Conservation (phyloP, 1,140 invertebrate genomes). For the Heliconius melpomene region DNA sequence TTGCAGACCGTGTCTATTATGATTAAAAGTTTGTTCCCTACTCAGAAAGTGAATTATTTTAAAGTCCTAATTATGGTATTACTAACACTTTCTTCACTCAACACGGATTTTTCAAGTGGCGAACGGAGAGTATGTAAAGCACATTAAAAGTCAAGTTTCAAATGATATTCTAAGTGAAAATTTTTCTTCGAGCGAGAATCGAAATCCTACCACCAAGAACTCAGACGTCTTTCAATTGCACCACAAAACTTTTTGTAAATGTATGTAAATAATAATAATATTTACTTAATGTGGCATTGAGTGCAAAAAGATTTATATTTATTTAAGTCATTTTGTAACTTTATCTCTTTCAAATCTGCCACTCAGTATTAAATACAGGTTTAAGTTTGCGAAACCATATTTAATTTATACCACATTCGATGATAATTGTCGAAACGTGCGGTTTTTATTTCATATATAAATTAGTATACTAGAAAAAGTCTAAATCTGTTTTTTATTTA, state of each 20-base stretch:
- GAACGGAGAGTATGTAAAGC: too few relatives aligned
- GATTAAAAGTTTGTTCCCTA: too few relatives aligned
- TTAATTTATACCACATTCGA: not conserved
- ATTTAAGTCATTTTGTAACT: not conserved
- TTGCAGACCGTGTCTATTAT: too few relatives aligned
- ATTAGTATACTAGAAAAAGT: not conserved
- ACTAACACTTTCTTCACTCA: too few relatives aligned
- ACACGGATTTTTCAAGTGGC: too few relatives aligned
- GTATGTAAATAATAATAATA: not conserved
- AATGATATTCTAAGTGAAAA: too few relatives aligned
- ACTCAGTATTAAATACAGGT: not conserved
- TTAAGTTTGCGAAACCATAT: not conserved
- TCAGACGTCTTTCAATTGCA: not conserved
- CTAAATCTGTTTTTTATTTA: not conserved
- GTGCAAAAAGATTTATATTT: not conserved
- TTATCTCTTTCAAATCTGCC: constrained; percentile 2
- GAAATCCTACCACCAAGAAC: not conserved
- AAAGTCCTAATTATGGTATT: too few relatives aligned
- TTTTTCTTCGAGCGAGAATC: not conserved
- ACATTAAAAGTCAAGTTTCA: too few relatives aligned
- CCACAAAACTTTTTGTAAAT: not conserved
- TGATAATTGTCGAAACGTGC: not conserved
- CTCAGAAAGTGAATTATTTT: too few relatives aligned
- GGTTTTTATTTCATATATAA: not conserved
- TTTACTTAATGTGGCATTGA: constrained; percentile 16